Evolutionary conservation across 2,888 invertebrate genomes (phyloP).

Genomic region (Nowickia ferox): DNA sequence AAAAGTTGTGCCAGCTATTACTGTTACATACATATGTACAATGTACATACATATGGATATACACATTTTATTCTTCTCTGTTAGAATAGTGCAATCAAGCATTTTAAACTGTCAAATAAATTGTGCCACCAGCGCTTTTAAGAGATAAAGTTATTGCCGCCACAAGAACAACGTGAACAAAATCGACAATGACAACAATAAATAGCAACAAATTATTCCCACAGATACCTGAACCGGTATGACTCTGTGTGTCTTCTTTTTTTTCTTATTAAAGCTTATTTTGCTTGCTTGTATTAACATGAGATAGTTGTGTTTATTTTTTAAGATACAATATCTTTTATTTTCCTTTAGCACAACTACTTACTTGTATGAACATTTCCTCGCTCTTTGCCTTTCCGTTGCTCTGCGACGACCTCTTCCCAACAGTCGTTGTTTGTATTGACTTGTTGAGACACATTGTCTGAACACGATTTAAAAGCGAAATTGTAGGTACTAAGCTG

Average conservation of each 20-base stretch:
- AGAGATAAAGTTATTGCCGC: constrained; percentile 60
- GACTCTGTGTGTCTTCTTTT: constrained; percentile 25
- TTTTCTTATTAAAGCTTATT: constrained; percentile 7
- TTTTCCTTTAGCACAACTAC: neutral
- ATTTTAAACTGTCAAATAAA: constrained; percentile 72
- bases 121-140: constrained; percentile 69
- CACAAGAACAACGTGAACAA: constrained; percentile 47
- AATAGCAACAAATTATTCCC: constrained; percentile 71
- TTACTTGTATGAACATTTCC: constrained; percentile 15
- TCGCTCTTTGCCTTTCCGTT: constrained; percentile 7
- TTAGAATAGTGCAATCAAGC: constrained; percentile 67
- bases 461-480: constrained; percentile 66
- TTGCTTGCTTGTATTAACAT: constrained; percentile 48
- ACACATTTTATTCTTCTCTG: constrained; percentile 2
- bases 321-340: constrained; percentile 28
- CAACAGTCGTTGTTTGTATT: constrained; percentile 28
- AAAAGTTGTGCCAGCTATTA: constrained; percentile 14
- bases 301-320: constrained; percentile 62
- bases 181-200: constrained; percentile 65
- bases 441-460: constrained; percentile 52
- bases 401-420: constrained; percentile 8
- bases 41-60: neutral
- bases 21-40: constrained; percentile 30
- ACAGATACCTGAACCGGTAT: constrained; percentile 64
- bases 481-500: constrained; percentile 44